phyloP scores from a whole-genome alignment of 2,797 vertebrate genomes.

The Loris lydekkerianus region DNA sequence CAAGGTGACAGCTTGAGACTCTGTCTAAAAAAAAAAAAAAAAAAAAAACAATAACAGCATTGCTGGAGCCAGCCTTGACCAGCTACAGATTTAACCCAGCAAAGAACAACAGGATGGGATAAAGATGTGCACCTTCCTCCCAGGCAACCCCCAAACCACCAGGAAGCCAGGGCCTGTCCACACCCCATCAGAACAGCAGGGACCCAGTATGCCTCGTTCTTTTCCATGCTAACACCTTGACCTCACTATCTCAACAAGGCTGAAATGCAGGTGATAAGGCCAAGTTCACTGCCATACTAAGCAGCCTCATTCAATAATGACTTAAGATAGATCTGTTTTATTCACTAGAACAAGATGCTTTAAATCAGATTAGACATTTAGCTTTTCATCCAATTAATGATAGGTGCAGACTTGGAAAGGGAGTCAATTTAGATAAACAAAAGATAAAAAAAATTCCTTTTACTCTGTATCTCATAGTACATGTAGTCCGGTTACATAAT shows the following conservation, averaged over 20 bases:
- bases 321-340: not conserved
- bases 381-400: not conserved
- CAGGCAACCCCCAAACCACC: not conserved
- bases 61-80: not conserved
- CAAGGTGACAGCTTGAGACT: too few relatives aligned
- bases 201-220: not conserved
- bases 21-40: too few relatives aligned
- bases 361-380: conserved; percentile 8
- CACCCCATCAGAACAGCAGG: too few relatives aligned
- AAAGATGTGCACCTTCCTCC: not conserved
- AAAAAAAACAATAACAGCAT: not conserved
- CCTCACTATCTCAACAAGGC: not conserved
- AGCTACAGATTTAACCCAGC: not conserved
- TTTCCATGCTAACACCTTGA: not conserved
- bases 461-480: not conserved
- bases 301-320: not conserved
- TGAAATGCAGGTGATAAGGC: not conserved
- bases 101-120: not conserved
- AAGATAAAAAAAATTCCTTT: not conserved
- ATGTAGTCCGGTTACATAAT: not conserved
- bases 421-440: not conserved
- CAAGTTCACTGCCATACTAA: not conserved
- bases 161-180: not conserved
- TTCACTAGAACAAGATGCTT: not conserved
- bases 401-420: not conserved